These are phyloP conservation scores for Pterophyllum scalare DNA, from an alignment of 2,113 vertebrate genomes.

Conservation along the genomic window DNA sequence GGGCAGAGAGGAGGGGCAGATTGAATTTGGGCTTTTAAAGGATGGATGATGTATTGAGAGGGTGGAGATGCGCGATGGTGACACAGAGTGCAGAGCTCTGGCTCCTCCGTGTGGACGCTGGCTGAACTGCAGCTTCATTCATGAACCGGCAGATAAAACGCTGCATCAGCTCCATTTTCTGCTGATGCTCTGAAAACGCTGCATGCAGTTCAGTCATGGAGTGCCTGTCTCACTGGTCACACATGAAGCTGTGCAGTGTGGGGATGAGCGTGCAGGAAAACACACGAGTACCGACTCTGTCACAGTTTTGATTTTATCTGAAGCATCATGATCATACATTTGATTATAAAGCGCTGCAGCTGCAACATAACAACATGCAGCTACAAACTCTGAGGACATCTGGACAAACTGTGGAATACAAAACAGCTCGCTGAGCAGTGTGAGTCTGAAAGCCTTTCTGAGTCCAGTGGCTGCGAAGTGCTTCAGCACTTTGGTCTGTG, in stretches of 20 bases:
- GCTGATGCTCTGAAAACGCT: conserved; percentile 25
- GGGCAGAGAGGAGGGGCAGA: neutral
- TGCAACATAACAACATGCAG: no score
- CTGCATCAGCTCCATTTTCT: conserved; percentile 30
- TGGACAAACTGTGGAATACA: no score
- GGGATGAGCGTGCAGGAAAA: neutral
- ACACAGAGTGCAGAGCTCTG: conserved; percentile 24
- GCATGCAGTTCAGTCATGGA: conserved; percentile 10
- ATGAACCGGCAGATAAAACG: rapidly evolving
- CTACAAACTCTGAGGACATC: no score
- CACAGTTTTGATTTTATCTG: neutral
- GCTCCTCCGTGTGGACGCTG: conserved; percentile 47
- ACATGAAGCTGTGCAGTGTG: neutral
- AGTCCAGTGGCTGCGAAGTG: no score
- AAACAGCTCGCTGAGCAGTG: no score
- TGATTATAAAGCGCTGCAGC: no score
- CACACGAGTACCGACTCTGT: no score
- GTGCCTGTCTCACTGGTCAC: conserved; percentile 11
- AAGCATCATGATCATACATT: no score
- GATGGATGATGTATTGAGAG: neutral
- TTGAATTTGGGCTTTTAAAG: neutral
- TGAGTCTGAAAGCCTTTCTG: no score
- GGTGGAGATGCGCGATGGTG: neutral
- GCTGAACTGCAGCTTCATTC: conserved; percentile 10
- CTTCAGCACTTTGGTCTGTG: no score